phyloP scores from a whole-genome alignment of 2,888 invertebrate genomes.

The Epirrhoe alternata region DNA sequence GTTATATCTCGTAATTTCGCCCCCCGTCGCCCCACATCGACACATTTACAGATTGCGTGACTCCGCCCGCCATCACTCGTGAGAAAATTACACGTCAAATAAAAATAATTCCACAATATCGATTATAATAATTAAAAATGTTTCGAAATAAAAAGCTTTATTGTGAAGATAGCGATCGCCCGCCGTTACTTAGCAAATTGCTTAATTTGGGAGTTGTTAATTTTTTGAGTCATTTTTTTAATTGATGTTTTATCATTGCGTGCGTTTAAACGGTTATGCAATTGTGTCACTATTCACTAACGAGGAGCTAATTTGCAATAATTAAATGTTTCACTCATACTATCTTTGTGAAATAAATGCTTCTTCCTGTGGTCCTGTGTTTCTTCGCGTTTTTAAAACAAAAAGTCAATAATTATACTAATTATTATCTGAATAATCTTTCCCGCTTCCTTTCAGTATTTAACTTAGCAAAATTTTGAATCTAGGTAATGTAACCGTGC shows the following conservation, averaged over 20 bases:
- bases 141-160: slow-evolving; percentile 42
- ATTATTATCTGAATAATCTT: no score
- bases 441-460: no score
- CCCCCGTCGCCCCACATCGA: slow-evolving; percentile 35
- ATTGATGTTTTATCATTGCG: slow-evolving; percentile 35
- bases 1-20: slow-evolving; percentile 25
- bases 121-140: slow-evolving; percentile 47
- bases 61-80: slow-evolving; percentile 48
- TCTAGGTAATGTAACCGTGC: no score
- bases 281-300: slow-evolving; percentile 26
- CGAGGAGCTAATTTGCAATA: slow-evolving; percentile 27
- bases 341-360: slow-evolving; percentile 13
- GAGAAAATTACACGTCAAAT: slow-evolving; percentile 57
- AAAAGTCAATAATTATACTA: neutral
- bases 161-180: slow-evolving; percentile 39
- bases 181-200: slow-evolving; percentile 40
- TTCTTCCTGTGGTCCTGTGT: slow-evolving; percentile 11
- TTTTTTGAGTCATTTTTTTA: slow-evolving; percentile 30
- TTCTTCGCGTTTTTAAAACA: neutral
- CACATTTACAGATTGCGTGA: slow-evolving; percentile 64
- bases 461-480: no score
- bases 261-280: slow-evolving; percentile 27
- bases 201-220: slow-evolving; percentile 35
- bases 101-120: slow-evolving; percentile 51
- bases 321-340: slow-evolving; percentile 22